Base-by-base conservation (phyloP, 2,888 invertebrate species). In the Rhagophthalmus giganteus region DNA sequence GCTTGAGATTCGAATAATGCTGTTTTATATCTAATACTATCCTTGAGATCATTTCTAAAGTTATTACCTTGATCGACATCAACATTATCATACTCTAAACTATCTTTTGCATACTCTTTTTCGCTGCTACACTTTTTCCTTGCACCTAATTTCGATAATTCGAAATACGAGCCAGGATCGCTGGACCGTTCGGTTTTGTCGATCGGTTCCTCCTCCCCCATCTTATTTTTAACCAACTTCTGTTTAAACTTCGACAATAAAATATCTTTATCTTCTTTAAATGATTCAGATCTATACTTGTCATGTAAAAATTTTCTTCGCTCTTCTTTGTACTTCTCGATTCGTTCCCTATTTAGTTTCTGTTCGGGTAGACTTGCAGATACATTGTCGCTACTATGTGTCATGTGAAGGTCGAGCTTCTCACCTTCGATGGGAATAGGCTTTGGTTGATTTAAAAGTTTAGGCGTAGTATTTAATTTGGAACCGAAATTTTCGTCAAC, bases 291-390 rank as follows among this genome's bases (percentile, higher is more conserved):
- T 55, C 89, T 86, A 70, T 91, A 92, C 71, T 91, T 92, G 68
- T 93, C 91, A 32, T 91, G 81, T 8, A 93, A 74, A 65, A 90
- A 89, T 60, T 85, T 87, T 38, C 94, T 79, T n/a, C 93, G 77
- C 68, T 94, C 93, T 68, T 93, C 91, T 75, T 94, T 94, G 70
- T 93, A 94, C 70, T 88, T 87, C 73, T 94, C 92, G 57, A 94
- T 91, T 32, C 93, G 76, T 67, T 93, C 92, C 33, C 93, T 77
- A 63, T 88, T 87, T 12, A 85, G 68, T 52, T 86, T 72, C 47
- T 68, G 67, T 44, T 70, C 67, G n/a, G 69, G 65, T 15, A 62
- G 58, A 30, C 41, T 33, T 13, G 47, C 48, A 5, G 54, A 46
- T 25, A 57, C 57, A 47, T 70, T 71, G 32, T 73, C 72, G 5